Base-by-base conservation (phyloP, 2,888 invertebrate genomes). In the Cerastis leucographa region DNA sequence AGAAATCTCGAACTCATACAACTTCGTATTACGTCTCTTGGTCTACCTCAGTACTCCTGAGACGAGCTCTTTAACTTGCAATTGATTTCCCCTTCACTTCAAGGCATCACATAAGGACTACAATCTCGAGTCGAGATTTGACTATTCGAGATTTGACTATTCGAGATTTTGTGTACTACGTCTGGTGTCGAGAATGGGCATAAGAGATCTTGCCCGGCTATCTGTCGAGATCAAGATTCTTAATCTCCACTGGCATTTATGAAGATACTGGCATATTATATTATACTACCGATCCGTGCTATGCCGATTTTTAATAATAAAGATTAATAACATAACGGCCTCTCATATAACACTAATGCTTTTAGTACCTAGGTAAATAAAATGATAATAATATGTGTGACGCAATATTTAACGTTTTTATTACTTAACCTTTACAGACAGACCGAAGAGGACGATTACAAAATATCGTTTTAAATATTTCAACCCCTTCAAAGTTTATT, bases 381-480 rank as follows among this genome's bases (percentile, higher is more conserved):
- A 19, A 29, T 49, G 6, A 49, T 11, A 51, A 22, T 22, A 51
- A 7, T 22, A 14, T 7, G 0, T 19, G 9, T 8, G 19, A 11
- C 25, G 19, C 35, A 25, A 7, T 22, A 3, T 17, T 2, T 14
- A 6, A 22, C 8, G 3, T 19, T 68, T 77, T 49, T 22, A 5
- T 42, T 2, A 40, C 14, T 25, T 17, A 35, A 56, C 7, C 12
- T 54, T 35, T 66, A 61, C n/a, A 64, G 5, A 25, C 6, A 12
- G 0, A 1, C n/a, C 59, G 42, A 46, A 44, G 46, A 65, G 19
- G 8, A 40, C 25, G 42, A 67, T 64, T 65, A 35, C 25, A 3
- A 61, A 68, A 71, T 44, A 9, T 29, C 14, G 1, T 56, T 62
- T 19, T 76, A 84, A 84, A 70, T 70, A 61, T 71, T 69, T 19